Base-by-base conservation (phyloP, 2,797 vertebrate genomes). In the Molossus molossus region DNA sequence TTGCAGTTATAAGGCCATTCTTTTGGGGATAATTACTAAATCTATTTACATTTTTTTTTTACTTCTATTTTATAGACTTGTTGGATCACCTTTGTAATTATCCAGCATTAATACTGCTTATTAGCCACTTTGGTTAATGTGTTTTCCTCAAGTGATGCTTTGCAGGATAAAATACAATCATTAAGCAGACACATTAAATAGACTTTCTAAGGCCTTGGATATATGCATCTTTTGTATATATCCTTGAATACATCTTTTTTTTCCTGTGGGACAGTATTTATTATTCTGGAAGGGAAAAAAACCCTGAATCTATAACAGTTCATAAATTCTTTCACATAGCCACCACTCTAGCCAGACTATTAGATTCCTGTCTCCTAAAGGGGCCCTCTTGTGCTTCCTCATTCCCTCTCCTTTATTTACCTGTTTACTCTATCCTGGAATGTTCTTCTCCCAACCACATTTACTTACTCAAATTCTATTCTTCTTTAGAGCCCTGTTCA, bases 11-110 rank as follows among this genome's bases (percentile, higher is more conserved):
- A 90, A 69, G n/a, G 40, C 21, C 37, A 58, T 87, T 77, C 20
- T 45, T 94, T 87, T 57, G 70, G 29, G 37, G 60, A 73, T 87
- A 90, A 93, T 62, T 88, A 91, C 53, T 89, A 91, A 91, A 33
- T 91, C 5, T 67, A 64, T 1, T 1, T 21, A 58, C 13, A 73
- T 57, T 29, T n/a, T 88, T 60, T 72, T 62, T 62, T 81, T n/a
- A 67, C 57, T 94, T 40, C 37, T 69, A 69, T 48, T 85, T 84
- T 80, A 27, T 2, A 76, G 45, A 87, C 15, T 21, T 14, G 82
- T 67, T 20, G 86, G 90, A 87, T 81, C 37, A 76, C 21, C 15
- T 90, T 29, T 62, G 45, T 37, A 94, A 83, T 69, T 89, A 80
- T 60, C 13, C 25, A 90, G 67, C 67, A 89, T 40, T 60, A 89